Evolutionary conservation across 2,113 vertebrate genomes (phyloP), one percentile per base, ranked within the genome.

Genomic region (Toxotes jaculatrix): DNA sequence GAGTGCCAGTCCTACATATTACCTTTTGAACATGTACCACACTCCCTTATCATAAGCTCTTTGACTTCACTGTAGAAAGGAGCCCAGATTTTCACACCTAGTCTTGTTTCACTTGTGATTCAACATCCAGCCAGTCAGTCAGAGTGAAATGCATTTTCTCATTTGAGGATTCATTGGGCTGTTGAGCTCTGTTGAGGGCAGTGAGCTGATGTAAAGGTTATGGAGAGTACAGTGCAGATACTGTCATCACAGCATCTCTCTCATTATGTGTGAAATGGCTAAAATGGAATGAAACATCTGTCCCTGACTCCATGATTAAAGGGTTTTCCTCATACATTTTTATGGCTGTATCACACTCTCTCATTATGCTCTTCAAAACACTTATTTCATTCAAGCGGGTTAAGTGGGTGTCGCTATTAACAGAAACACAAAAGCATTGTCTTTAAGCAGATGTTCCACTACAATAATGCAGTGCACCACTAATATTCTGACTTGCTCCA

Each of bases 301-400:
- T 49, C 45, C n/a, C 70, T 16, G 27, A 51, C 55, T 62, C 70
- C 7, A n/a, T 47, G 1, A 74, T 85, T 45, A 79, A 66, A 59
- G 5, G 36, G 8, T 68, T 89, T 67, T 59, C 36, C 63, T 76
- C 74, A 66, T 67, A 31, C 63, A 72, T 77, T 74, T 81, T 79
- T 42, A 68, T 65, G 59, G 38, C 49, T 42, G 56, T 53, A 51
- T 84, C 65, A 70, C 76, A 57, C 23, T 21, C 76, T 73, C 65
- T 85, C 86, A 85, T 89, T 85, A 77, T 74, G 17, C 84, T 76
- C 76, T 90, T 90, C 51, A 88, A 87, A 82, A 82, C 77, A 71
- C 74, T 64, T 72, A 19, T 61, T 74, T 83, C 36, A 78, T 85
- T 68, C 74, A 82, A n/a, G 56, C 11, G 21, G 70, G 75, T 77